Conservation (phyloP, 1,140 invertebrate species). For the Drosophila erecta region DNA sequence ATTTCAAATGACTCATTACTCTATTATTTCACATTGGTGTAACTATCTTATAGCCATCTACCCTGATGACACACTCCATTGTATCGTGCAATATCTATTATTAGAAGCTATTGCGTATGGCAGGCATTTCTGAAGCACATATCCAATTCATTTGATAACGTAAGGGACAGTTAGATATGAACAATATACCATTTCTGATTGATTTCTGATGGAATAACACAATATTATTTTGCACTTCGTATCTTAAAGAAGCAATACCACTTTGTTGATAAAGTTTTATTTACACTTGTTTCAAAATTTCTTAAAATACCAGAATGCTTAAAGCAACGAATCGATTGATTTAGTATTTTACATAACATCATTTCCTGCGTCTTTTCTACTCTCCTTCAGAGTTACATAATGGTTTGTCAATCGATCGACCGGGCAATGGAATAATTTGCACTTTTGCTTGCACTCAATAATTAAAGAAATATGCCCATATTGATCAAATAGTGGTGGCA, state of each 20-base stretch:
- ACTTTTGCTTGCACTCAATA: slow-evolving; percentile 50
- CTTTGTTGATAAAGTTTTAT: no score
- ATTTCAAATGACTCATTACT: slow-evolving; percentile 13
- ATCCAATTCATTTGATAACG: slow-evolving; percentile 20
- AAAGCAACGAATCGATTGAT: neutral
- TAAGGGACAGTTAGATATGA: neutral
- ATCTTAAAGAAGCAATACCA: neutral
- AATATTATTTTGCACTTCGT: neutral
- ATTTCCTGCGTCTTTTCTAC: slow-evolving; percentile 20
- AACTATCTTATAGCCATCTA: slow-evolving; percentile 9
- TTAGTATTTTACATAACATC: neutral
- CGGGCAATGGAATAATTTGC: slow-evolving; percentile 46
- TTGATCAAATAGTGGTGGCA: slow-evolving; percentile 7
- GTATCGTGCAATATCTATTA: slow-evolving; percentile 31
- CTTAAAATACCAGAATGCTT: no score
- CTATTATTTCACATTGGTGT: slow-evolving; percentile 2
- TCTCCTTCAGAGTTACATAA: slow-evolving; percentile 49
- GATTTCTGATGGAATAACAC: neutral
- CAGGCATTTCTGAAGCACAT: slow-evolving; percentile 3
- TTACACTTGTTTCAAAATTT: no score
- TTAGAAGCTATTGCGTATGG: slow-evolving; percentile 37
- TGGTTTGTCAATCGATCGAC: slow-evolving; percentile 14
- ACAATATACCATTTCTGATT: neutral
- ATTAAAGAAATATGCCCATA: slow-evolving; percentile 56
- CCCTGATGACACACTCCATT: slow-evolving; percentile 30